phyloP scores from a whole-genome alignment of 2,797 vertebrate species.

The Sebastes dallii region DNA sequence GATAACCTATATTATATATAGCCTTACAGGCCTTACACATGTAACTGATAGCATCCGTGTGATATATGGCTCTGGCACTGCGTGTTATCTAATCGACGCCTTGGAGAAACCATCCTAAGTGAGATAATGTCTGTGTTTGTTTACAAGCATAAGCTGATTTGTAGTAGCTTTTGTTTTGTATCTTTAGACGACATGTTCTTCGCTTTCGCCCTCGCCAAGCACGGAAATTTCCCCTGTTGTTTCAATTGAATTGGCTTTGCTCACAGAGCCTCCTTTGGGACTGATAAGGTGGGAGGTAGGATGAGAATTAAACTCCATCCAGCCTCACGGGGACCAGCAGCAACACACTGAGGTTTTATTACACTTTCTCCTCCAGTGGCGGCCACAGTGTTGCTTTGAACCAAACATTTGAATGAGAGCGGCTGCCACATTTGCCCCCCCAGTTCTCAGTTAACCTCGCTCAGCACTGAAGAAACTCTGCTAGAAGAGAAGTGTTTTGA shows the following conservation, averaged over 20 bases:
- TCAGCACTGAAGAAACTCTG: not conserved
- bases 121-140: not conserved
- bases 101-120: not conserved
- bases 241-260: slow-evolving; percentile 35
- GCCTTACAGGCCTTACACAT: not conserved
- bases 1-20: not conserved
- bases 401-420: not conserved
- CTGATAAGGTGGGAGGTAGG: slow-evolving; percentile 28
- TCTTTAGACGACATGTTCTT: slow-evolving; percentile 4
- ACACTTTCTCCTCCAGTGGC: not conserved
- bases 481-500: slow-evolving; percentile 8
- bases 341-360: slow-evolving; percentile 2
- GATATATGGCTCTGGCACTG: not conserved
- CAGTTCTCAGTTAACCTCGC: slow-evolving; percentile 15
- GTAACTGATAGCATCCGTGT: not conserved
- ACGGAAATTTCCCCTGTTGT: slow-evolving; percentile 32
- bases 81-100: not conserved
- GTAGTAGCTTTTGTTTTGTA: not conserved
- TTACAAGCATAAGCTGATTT: not conserved
- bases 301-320: slow-evolving; percentile 26
- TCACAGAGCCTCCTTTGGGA: slow-evolving; percentile 18
- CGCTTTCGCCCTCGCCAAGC: not conserved
- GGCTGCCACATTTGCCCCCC: not conserved
- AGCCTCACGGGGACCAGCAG: slow-evolving; percentile 9
- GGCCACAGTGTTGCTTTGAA: slow-evolving; percentile 15